Evolutionary conservation across 2,797 vertebrate species (phyloP).

Genomic region (Lycodopsis pacificus): DNA sequence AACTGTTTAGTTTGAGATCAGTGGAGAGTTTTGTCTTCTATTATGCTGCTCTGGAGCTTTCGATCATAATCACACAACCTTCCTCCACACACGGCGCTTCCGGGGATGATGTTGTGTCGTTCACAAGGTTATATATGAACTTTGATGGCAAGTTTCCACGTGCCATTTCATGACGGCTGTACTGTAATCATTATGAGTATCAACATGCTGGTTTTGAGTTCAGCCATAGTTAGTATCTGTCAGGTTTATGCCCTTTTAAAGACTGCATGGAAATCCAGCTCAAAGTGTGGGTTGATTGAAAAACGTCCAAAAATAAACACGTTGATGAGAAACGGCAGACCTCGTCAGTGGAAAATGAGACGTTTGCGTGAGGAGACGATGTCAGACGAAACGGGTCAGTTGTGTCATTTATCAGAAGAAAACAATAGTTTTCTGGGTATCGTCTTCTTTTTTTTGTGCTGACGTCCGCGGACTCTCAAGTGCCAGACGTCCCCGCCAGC

Average conservation of each 20-base stretch:
- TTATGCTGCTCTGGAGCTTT: not conserved
- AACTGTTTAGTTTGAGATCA: fast-evolving
- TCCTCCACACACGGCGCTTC: too few relatives aligned
- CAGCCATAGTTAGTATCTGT: not conserved
- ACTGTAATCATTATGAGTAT: too few relatives aligned
- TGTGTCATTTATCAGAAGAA: not conserved
- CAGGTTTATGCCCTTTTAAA: not conserved
- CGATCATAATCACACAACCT: not conserved
- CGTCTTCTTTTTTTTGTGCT: conserved; percentile 3
- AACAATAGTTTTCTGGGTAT: not conserved
- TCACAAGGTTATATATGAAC: too few relatives aligned
- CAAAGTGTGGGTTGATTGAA: not conserved
- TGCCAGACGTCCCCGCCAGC: not conserved
- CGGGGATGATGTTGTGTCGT: too few relatives aligned
- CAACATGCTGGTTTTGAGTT: not conserved
- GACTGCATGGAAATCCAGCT: not conserved
- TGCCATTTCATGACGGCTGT: too few relatives aligned
- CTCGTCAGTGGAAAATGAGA: not conserved
- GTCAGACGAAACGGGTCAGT: not conserved
- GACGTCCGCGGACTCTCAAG: not conserved
- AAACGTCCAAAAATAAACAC: not conserved
- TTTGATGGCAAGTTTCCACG: too few relatives aligned
- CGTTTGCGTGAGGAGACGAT: not conserved
- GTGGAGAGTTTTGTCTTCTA: not conserved
- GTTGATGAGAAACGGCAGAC: not conserved